Evolutionary conservation across 2,888 invertebrate species (phyloP).

Genomic region (Gisinianus flammeolus): DNA sequence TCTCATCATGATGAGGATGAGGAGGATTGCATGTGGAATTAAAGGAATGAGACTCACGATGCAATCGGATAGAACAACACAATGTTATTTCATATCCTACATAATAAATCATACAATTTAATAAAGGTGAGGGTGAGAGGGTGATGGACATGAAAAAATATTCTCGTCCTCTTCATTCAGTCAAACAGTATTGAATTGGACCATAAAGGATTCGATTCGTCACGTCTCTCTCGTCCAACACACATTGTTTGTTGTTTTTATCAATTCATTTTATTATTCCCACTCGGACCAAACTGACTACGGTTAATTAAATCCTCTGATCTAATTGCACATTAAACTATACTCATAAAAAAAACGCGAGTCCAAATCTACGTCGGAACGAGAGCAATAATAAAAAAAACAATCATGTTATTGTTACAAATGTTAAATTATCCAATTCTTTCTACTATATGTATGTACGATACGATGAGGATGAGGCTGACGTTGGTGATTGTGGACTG

Average conservation of each 20-base stretch:
- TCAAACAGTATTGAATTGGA: constrained; percentile 27
- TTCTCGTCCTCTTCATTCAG: neutral
- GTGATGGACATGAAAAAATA: no score
- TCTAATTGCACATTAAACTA: neutral
- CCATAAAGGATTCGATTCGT: constrained; percentile 34
- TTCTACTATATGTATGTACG: no score
- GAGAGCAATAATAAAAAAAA: no score
- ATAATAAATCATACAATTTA: no score
- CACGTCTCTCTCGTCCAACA: constrained; percentile 21
- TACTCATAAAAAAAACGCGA: neutral
- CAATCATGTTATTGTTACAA: no score
- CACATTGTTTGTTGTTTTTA: neutral
- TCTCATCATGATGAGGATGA: neutral
- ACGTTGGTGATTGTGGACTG: no score
- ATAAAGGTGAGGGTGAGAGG: no score
- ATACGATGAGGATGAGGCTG: no score
- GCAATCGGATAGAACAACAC: no score
- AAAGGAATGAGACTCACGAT: neutral
- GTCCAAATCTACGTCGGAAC: no score
- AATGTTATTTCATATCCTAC: no score
- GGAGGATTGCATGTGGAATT: neutral
- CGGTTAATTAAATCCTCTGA: neutral
- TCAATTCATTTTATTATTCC: neutral
- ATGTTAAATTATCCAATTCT: no score
- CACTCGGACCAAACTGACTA: neutral